Conservation (phyloP, 1,140 invertebrate species). For the Pogonomyrmex californicus region DNA sequence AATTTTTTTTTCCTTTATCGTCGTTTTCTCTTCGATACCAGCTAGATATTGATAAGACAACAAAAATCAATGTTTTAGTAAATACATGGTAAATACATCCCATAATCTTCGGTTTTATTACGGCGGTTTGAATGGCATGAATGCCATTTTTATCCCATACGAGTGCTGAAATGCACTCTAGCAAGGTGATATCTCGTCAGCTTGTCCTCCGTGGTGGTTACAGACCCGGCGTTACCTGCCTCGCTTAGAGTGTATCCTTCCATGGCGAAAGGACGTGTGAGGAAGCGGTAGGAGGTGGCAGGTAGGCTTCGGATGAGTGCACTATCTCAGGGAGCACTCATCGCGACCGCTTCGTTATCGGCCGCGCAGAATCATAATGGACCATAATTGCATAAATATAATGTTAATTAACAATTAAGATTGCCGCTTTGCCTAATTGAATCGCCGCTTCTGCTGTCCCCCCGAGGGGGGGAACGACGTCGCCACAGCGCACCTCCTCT, state of each 20-base stretch:
- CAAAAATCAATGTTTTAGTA: neutral
- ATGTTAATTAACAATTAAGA: slow-evolving; percentile 85
- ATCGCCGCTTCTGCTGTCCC: slow-evolving; percentile 72
- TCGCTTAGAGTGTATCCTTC: slow-evolving; percentile 51
- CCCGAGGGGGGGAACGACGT: slow-evolving; percentile 1
- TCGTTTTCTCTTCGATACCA: neutral
- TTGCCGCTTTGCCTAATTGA: slow-evolving; percentile 82
- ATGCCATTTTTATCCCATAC: slow-evolving; percentile 11
- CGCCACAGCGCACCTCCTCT: slow-evolving; percentile 31
- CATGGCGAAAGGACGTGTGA: slow-evolving; percentile 15
- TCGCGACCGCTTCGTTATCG: slow-evolving; percentile 76
- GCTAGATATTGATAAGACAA: neutral
- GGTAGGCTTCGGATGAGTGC: slow-evolving; percentile 40
- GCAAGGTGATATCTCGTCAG: slow-evolving; percentile 37
- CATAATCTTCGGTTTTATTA: slow-evolving; percentile 40
- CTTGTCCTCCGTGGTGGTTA: slow-evolving; percentile 43
- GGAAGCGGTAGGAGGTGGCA: neutral
- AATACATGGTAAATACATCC: too few species aligned
- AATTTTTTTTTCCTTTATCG: neutral
- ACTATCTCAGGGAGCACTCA: slow-evolving; percentile 70
- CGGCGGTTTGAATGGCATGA: neutral
- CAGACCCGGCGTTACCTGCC: slow-evolving; percentile 35
- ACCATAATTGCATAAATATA: slow-evolving; percentile 83
- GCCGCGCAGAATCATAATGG: slow-evolving; percentile 78
- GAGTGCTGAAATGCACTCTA: slow-evolving; percentile 49